Percentiles rank a stretch among this genome's conserved stretches.
These are phyloP conservation scores for Aurelia sp. DNA, from an alignment of 30 jellyfish, hydroid and myxozoan species.

Conservation along the genomic window DNA sequence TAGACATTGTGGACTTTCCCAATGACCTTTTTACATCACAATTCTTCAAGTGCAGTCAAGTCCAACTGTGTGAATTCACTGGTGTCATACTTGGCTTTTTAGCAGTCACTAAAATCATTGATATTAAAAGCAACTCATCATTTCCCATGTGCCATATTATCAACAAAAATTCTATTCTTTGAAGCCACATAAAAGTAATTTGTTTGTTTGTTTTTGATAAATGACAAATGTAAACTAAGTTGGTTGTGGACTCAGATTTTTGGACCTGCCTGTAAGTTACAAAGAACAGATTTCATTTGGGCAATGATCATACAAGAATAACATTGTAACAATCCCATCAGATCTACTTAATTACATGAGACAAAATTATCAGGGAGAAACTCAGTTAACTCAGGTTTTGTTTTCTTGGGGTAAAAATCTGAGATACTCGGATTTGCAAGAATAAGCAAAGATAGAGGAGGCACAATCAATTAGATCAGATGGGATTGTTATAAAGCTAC, in stretches of 20 bases:
- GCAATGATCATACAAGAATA: slow-evolving; percentile 7
- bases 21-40: too few relatives aligned
- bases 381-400: slow-evolving; percentile 5
- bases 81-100: too few relatives aligned
- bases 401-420: neutral
- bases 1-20: too few relatives aligned
- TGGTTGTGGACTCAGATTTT: neutral
- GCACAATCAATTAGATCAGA: slow-evolving; percentile 5
- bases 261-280: slow-evolving; percentile 13
- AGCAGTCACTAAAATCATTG: too few relatives aligned
- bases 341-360: slow-evolving; percentile 4
- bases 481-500: slow-evolving; percentile 5
- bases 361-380: neutral
- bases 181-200: neutral
- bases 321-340: slow-evolving; percentile 1
- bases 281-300: neutral
- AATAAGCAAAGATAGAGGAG: slow-evolving; percentile 7
- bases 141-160: too few relatives aligned
- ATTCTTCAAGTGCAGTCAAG: too few relatives aligned
- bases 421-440: neutral
- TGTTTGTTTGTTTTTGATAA: slow-evolving; percentile 7
- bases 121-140: too few relatives aligned
- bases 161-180: too few relatives aligned
- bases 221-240: slow-evolving; percentile 4
- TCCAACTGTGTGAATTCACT: too few relatives aligned